Base-by-base conservation (phyloP, 2,888 invertebrate genomes). In the Elaeidobius kamerunicus region DNA sequence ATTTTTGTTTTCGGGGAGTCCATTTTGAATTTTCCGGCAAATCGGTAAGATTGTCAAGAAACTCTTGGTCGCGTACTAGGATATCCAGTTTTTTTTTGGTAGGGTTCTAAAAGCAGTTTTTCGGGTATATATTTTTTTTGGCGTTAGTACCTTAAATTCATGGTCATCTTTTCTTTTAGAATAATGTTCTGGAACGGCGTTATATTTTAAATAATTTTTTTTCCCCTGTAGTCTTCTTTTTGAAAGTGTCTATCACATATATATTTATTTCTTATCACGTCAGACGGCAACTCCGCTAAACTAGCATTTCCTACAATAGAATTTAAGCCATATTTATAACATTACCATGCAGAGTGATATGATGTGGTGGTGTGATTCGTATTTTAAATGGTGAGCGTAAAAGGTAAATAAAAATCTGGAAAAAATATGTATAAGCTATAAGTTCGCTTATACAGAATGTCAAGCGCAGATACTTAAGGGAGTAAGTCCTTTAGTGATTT, bases 1-100 rank as follows among this genome's bases (percentile, higher is more conserved):
- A 16, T 14, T 42, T 6, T 15, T 5, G n/a, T 42, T 42, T 42
- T 30, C 42, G 27, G 12, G 42, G 42, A 5, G 42, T 30, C 30
- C 27, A n/a, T n/a, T n/a, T 42, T 28, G 12, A 2, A 19, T 30
- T 19, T 11, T 1, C 2, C 2, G 42, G 42, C 3, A 27, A 12
- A 6, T 42, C 14, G n/a, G 19, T 27, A n/a, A 28, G n/a, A 15
- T 19, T 38, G 4, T 20, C 12, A n/a, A 39, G 5, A 5, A 14
- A 14, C n/a, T n/a, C n/a, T n/a, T n/a, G n/a, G n/a, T n/a, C n/a
- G n/a, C n/a, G n/a, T n/a, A n/a, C n/a, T n/a, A n/a, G n/a, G n/a
- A n/a, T n/a, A n/a, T n/a, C n/a, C n/a, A n/a, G n/a, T n/a, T n/a
- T n/a, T n/a, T n/a, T n/a, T n/a, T n/a, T n/a, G n/a, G n/a, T n/a